Percentiles rank a stretch among this genome's conserved stretches.
Evolutionary conservation across 1,140 invertebrate species (phyloP).

Genomic region (Pseudachorutes palmiensis): DNA sequence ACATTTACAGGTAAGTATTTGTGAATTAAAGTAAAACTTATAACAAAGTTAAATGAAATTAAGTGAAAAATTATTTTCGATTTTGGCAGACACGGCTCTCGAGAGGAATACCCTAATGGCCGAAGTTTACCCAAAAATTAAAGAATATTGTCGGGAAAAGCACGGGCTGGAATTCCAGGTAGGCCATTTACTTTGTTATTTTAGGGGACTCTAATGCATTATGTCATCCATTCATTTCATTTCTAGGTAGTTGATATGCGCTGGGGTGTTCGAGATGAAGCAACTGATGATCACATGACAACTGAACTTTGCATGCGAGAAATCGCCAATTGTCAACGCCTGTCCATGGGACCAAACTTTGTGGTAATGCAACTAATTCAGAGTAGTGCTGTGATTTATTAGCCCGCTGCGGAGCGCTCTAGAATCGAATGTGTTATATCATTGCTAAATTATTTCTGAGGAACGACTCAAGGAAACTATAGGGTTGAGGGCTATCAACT

Average conservation of each 20-base stretch:
- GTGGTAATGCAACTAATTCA: constrained; percentile 53
- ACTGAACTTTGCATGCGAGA: constrained; percentile 96
- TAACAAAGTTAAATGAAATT: neutral
- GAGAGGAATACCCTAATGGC: constrained; percentile 97
- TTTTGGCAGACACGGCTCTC: constrained; percentile 80
- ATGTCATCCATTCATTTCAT: constrained; percentile 27
- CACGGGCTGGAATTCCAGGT: constrained; percentile 98
- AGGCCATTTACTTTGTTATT: constrained; percentile 6
- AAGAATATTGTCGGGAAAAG: constrained; percentile 93
- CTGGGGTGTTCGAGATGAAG: constrained; percentile 93
- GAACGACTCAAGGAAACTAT: too few relatives aligned
- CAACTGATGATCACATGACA: constrained; percentile 98
- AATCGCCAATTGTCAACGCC: constrained; percentile 91
- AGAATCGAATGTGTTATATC: too few relatives aligned
- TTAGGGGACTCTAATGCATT: too few relatives aligned
- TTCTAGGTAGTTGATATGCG: constrained; percentile 94
- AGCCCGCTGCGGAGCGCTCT: too few relatives aligned
- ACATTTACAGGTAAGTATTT: constrained; percentile 95
- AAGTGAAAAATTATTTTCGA: neutral
- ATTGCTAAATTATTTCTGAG: too few relatives aligned
- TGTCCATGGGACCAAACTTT: constrained; percentile 97
- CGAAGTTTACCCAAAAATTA: constrained; percentile 92
- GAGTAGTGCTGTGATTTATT: too few relatives aligned
- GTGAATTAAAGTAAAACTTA: constrained; percentile 3
- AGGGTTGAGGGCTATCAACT: too few relatives aligned